Evolutionary conservation across 2,888 invertebrate species (phyloP), one percentile per base, ranked within the genome.

Genomic region (Acleris literana): DNA sequence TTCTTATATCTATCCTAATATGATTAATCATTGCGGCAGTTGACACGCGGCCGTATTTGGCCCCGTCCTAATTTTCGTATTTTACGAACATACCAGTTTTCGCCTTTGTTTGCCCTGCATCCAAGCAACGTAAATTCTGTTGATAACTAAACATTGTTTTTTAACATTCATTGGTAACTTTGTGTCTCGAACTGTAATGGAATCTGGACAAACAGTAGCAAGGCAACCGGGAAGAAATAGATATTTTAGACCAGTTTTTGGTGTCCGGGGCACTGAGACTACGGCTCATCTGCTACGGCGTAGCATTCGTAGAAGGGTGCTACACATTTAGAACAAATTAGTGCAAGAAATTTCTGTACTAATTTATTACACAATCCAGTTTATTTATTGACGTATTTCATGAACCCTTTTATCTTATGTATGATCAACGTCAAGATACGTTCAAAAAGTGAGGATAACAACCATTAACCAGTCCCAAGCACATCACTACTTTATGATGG

Each of bases 31-130:
- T 59, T 49, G 54, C 43, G 54, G 16, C 25, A 52, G 43, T 64
- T 64, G 39, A 59, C 54, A 48, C 25, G 6, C 1, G 52, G 53
- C 54, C 25, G 39, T 54, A 49, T 55, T 55, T 49, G 49, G 20
- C 51, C 17, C 53, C 29, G 51, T 52, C 55, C 52, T 59, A 53
- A 55, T 65, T 60, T 49, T 65, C 33, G 5, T 22, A 49, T 49
- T 59, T 54, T 60, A 55, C 49, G 59, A 49, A 54, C 9, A 59
- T 64, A 48, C 54, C 49, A 64, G 59, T 59, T 59, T 58, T 57
- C 48, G 52, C 53, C 25, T n/a, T 39, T 39, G 48, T 48, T 64
- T 54, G 39, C 16, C n/a, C 16, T 33, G 25, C 20, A 44, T 57
- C 52, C 48, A 20, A 20, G 22, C 17, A 46, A 46, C 44, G n/a